phyloP scores from a whole-genome alignment of 2,888 invertebrate species.

The Rhamphomyia laevipes region DNA sequence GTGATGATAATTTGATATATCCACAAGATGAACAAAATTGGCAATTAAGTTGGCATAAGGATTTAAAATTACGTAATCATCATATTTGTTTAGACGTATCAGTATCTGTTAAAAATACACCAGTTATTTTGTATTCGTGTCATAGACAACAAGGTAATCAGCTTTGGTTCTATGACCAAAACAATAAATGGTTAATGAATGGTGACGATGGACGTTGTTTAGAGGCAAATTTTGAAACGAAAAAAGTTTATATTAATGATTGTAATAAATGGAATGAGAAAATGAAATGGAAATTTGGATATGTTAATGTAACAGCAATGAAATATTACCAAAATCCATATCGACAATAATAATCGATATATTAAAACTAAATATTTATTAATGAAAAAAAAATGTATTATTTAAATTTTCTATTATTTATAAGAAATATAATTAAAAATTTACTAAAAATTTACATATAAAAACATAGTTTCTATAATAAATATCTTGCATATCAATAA shows the following conservation, averaged over 20 bases:
- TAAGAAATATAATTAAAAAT: no score
- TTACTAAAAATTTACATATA: no score
- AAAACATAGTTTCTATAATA: no score
- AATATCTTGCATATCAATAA: no score
- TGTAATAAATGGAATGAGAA: constrained; percentile 41
- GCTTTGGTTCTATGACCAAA: constrained; percentile 69
- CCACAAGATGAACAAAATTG: constrained; percentile 30
- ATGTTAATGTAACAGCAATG: constrained; percentile 28
- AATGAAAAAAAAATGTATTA: no score
- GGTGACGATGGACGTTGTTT: constrained; percentile 58
- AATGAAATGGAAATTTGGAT: constrained; percentile 34
- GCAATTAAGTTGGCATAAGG: constrained; percentile 23
- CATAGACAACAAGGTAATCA: constrained; percentile 90
- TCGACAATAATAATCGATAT: no score
- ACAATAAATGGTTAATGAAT: constrained; percentile 34
- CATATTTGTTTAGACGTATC: constrained; percentile 81
- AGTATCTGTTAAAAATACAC: constrained; percentile 52
- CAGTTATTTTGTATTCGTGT: constrained; percentile 70
- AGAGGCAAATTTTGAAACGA: constrained; percentile 54
- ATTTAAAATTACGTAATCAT: constrained; percentile 40
- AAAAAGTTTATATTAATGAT: constrained; percentile 55
- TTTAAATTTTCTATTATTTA: no score
- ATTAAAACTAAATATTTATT: no score
- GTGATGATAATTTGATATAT: constrained; percentile 23
- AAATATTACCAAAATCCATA: no score